Conservation (phyloP, 2,888 invertebrate genomes). For the Augiades crinisus region DNA sequence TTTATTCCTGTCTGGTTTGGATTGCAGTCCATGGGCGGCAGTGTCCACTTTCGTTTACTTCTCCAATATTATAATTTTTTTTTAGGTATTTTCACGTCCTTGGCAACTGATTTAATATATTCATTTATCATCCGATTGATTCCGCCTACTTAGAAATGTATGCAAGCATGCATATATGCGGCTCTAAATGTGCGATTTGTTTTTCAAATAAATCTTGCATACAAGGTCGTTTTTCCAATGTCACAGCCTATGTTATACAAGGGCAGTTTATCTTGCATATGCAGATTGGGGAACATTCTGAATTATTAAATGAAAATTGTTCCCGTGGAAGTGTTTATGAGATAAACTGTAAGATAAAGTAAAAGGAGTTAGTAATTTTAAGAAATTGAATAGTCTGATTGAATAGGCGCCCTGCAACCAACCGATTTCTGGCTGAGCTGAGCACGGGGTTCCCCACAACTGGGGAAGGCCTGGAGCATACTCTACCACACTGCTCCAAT, state of each 20-base stretch:
- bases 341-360: too few species aligned
- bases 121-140: conserved; percentile 28
- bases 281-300: conserved; percentile 48
- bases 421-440: too few species aligned
- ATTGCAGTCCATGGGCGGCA: too few species aligned
- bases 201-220: conserved; percentile 47
- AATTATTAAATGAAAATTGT: conserved; percentile 39
- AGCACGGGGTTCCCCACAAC: too few species aligned
- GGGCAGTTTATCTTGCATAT: conserved; percentile 45
- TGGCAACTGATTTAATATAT: conserved; percentile 24
- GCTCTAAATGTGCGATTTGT: conserved; percentile 44
- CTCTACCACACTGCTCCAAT: too few species aligned
- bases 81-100: conserved; percentile 8
- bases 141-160: conserved; percentile 32
- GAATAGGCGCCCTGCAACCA: too few species aligned
- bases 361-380: too few species aligned
- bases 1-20: too few species aligned
- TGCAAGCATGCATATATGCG: conserved; percentile 42
- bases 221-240: conserved; percentile 49
- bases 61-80: too few species aligned
- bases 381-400: too few species aligned
- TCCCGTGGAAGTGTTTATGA: conserved; percentile 12
- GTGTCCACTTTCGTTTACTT: background rate
- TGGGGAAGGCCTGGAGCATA: too few species aligned
- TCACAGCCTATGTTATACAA: conserved; percentile 41